Evolutionary conservation across 2,113 vertebrate species (phyloP).

Genomic region (Lepidothrix coronata): DNA sequence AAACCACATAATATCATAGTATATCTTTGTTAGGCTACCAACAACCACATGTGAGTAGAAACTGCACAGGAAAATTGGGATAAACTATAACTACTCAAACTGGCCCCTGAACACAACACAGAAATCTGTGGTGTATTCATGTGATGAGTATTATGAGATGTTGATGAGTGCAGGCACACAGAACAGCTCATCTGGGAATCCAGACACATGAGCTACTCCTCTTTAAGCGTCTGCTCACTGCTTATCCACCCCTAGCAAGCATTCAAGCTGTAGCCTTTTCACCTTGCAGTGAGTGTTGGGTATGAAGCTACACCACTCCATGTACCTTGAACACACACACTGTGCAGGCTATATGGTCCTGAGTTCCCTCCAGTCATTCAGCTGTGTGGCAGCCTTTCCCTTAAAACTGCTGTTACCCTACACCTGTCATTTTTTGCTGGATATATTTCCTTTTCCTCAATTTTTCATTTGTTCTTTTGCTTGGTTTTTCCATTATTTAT

Average conservation of each 20-base stretch:
- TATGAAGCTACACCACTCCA: neutral
- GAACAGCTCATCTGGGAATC: neutral
- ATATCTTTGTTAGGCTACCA: neutral
- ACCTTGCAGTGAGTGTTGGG: neutral
- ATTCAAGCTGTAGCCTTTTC: neutral
- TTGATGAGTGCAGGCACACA: neutral
- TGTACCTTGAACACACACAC: accelerated
- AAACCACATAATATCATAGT: neutral
- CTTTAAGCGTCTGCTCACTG: neutral
- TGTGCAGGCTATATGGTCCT: neutral
- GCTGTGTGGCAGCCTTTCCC: neutral
- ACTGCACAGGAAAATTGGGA: neutral
- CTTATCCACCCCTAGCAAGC: neutral
- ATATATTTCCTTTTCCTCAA: neutral
- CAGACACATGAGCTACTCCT: neutral
- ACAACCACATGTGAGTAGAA: neutral
- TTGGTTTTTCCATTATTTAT: neutral
- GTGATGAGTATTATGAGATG: neutral
- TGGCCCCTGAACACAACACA: neutral
- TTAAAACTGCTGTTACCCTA: neutral
- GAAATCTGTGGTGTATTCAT: neutral
- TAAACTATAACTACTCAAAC: neutral
- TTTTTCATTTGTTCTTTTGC: neutral
- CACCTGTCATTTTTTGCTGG: neutral
- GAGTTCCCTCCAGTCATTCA: neutral